phyloP scores from a whole-genome alignment of 2,797 vertebrate genomes.

The Taeniopygia guttata region DNA sequence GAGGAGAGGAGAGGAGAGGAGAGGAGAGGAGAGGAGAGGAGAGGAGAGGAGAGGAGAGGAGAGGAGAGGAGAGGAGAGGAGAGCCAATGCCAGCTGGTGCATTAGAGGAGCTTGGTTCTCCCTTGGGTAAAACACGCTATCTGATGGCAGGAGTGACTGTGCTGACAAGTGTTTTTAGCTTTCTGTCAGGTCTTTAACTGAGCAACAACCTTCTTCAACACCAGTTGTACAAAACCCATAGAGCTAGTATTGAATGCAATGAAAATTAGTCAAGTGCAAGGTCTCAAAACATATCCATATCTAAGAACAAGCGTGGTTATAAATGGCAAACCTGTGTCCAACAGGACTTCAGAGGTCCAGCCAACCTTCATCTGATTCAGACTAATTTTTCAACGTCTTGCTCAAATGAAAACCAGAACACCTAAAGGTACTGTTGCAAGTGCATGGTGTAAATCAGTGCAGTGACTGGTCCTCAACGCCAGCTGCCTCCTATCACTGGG shows the following conservation, averaged over 20 bases:
- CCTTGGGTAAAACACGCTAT: background rate
- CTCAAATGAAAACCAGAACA: background rate
- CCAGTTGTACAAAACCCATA: background rate
- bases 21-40: too few species aligned
- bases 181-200: background rate
- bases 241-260: background rate
- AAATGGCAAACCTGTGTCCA: background rate
- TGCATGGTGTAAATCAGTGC: too few species aligned
- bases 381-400: fast-evolving
- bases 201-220: background rate
- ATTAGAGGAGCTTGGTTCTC: background rate
- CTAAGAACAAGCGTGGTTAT: background rate
- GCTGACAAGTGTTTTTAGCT: background rate
- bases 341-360: background rate
- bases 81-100: background rate
- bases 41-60: too few species aligned
- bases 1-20: too few species aligned
- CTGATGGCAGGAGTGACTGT: background rate
- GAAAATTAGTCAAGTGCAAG: background rate
- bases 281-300: background rate
- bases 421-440: background rate
- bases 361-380: background rate
- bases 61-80: too few species aligned
- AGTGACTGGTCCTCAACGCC: background rate
- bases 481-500: fast-evolving